Base-by-base conservation (phyloP, 1,140 invertebrate species). In the Zaprionus kolodkinae region DNA sequence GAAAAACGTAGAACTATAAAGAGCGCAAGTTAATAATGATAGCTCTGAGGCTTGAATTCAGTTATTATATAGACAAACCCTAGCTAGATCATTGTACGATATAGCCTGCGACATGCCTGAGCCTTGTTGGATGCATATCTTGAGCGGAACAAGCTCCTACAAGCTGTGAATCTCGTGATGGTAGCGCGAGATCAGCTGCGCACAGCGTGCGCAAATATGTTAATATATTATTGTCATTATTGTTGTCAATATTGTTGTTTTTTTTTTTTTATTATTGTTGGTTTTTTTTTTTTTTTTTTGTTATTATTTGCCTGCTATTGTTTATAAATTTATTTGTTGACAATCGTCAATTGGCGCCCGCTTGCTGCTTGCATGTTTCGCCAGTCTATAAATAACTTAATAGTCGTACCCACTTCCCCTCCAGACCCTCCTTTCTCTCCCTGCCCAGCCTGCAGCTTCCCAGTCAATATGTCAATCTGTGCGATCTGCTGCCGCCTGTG, bases 311-410 rank as follows among this genome's bases (percentile, higher is more conserved):
- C 40, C 5, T 45, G 21, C 40, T 63, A 57, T 73, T 86, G 66
- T 77, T 81, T 69, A 81, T 80, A 73, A 45, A 81, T 78, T 80
- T 67, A 78, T 72, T 83, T 78, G 79, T 82, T 87, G 83, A 88
- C 76, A 87, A 79, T 80, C 73, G 73, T 45, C 83, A 83, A 88
- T 87, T 87, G 72, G 72, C 84, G 78, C 69, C 76, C 38, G 79
- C 55, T 15, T n/a, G 40, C n/a, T 45, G 67, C 17, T 77, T 86
- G 78, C 83, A 86, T 86, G 82, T 55, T 80, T 68, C 17, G 35
- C 56, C 56, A 40, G 63, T 78, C 75, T 76, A 86, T 86, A 86
- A 71, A 86, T 87, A 87, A 81, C 71, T 81, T 65, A 75, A 70
- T 75, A 57, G 55, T 38, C 43, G 30, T 10, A 38, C 43, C 50